Base-by-base conservation (phyloP, 2,888 invertebrate genomes). In the Diabrotica balteata region DNA sequence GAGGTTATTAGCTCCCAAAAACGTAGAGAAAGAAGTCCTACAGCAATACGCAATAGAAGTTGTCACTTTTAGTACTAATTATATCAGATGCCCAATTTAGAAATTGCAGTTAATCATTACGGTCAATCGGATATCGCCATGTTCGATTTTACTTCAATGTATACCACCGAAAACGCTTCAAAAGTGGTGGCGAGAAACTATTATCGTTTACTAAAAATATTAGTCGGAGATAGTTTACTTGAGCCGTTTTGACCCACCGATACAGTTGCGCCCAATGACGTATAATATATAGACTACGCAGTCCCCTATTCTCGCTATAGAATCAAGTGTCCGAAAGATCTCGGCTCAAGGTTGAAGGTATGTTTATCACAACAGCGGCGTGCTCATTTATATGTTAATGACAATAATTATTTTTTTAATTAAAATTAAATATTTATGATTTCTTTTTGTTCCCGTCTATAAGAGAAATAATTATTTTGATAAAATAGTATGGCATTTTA, bases 241-340 rank as follows among this genome's bases (percentile, higher is more conserved):
- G 98, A 98, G 89, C 96, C 96, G 0, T 99, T 99, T 85, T 99
- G 99, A 98, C 99, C 98, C 7, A 98, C 97, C 0, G 99, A 99
- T 0, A 97, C 97, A 4, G 99, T n/a, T n/a, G n/a, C n/a, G n/a
- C n/a, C n/a, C n/a, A n/a, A n/a, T n/a, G n/a, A n/a, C n/a, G n/a
- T n/a, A n/a, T n/a, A n/a, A n/a, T n/a, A n/a, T n/a, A n/a, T n/a
- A n/a, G n/a, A n/a, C n/a, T n/a, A n/a, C n/a, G n/a, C n/a, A n/a
- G n/a, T n/a, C n/a, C n/a, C n/a, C n/a, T n/a, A n/a, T n/a, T n/a
- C n/a, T n/a, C n/a, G n/a, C n/a, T n/a, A n/a, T n/a, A n/a, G n/a
- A n/a, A n/a, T n/a, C n/a, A n/a, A n/a, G n/a, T n/a, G n/a, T n/a
- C n/a, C n/a, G n/a, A n/a, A n/a, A n/a, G n/a, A n/a, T n/a, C n/a